Percentiles rank a stretch among this genome's conserved stretches.
These are phyloP conservation scores for Liasis olivaceus DNA, from an alignment of 2,797 vertebrate species.

Conservation along the genomic window DNA sequence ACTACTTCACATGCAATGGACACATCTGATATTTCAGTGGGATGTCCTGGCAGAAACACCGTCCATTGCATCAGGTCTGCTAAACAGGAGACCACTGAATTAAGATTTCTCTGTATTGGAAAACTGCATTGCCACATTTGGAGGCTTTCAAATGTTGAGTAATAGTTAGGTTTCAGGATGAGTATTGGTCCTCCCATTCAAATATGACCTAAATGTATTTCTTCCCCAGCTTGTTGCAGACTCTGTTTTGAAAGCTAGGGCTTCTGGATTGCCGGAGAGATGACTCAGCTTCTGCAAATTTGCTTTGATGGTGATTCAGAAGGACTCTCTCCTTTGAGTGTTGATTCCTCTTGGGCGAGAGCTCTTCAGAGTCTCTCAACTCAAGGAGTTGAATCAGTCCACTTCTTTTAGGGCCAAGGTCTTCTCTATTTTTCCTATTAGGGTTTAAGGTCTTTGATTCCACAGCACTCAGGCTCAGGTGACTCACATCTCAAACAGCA, in stretches of 20 bases:
- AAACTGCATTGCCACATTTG: neutral
- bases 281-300: neutral
- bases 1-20: neutral
- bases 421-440: neutral
- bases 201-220: neutral
- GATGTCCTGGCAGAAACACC: neutral
- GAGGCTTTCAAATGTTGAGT: neutral
- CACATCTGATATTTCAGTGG: neutral
- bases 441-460: neutral
- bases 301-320: neutral
- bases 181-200: neutral
- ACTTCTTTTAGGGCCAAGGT: neutral
- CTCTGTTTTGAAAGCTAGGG: neutral
- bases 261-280: neutral
- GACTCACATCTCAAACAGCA: neutral
- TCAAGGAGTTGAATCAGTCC: neutral
- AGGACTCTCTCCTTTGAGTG: neutral
- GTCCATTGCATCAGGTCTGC: neutral
- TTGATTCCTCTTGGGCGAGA: neutral
- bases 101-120: too few relatives aligned
- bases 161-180: neutral
- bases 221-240: neutral
- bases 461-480: neutral
- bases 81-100: neutral
- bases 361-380: neutral